phyloP scores from a whole-genome alignment of 2,888 invertebrate species.

The Campaea margaritaria region DNA sequence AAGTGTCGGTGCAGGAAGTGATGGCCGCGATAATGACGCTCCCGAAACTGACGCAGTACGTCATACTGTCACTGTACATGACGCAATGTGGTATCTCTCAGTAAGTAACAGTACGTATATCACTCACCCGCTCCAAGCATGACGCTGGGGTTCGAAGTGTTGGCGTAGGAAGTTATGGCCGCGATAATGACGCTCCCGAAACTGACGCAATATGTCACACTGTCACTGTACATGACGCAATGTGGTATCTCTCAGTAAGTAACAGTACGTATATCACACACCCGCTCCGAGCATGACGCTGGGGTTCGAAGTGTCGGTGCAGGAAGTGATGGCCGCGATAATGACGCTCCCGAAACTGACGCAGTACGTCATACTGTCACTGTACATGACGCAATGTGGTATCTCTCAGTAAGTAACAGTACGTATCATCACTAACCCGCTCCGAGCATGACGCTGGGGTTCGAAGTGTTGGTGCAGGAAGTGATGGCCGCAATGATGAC shows the following conservation, averaged over 20 bases:
- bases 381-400: slow-evolving; percentile 87
- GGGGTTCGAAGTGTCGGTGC: slow-evolving; percentile 99
- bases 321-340: slow-evolving; percentile 98
- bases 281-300: slow-evolving; percentile 99
- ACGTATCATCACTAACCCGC: slow-evolving; percentile 86
- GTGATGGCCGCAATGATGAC: slow-evolving; percentile 99
- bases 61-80: slow-evolving; percentile 89
- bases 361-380: slow-evolving; percentile 89
- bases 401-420: slow-evolving; percentile 43
- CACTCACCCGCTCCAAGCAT: too few species aligned
- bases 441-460: slow-evolving; percentile 99
- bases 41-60: slow-evolving; percentile 92
- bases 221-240: slow-evolving; percentile 91
- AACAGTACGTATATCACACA: slow-evolving; percentile 32
- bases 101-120: too few species aligned
- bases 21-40: slow-evolving; percentile 99
- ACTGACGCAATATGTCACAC: slow-evolving; percentile 88
- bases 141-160: slow-evolving; percentile 98
- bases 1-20: slow-evolving; percentile 99
- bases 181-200: slow-evolving; percentile 98
- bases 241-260: slow-evolving; percentile 43
- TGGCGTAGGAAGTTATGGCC: slow-evolving; percentile 99
- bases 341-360: slow-evolving; percentile 96
- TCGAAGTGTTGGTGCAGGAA: slow-evolving; percentile 99
- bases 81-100: too few species aligned